Evolutionary conservation across 2,113 vertebrate species (phyloP).

Genomic region (Setophaga kirtlandii): DNA sequence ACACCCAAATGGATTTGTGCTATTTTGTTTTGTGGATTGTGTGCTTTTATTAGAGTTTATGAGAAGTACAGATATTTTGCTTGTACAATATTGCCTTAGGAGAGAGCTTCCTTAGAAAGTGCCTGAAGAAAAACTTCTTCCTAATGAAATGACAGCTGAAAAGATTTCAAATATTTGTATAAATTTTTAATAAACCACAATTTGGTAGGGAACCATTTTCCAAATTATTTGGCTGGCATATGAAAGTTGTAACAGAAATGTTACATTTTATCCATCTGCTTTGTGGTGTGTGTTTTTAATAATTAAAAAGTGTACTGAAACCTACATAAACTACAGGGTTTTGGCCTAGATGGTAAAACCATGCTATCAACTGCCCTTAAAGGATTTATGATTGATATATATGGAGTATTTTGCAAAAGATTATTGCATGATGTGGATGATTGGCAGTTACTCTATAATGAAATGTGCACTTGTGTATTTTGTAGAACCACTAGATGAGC

Average conservation of each 20-base stretch:
- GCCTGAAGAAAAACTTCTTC: not conserved
- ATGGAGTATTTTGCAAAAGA: not conserved
- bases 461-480: slow-evolving; percentile 2
- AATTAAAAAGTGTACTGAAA: not conserved
- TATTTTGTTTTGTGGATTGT: not conserved
- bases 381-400: not conserved
- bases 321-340: not conserved
- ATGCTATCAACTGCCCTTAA: not conserved
- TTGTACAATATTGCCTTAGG: not conserved
- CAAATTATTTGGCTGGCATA: not conserved
- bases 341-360: not conserved
- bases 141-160: not conserved
- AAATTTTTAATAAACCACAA: not conserved
- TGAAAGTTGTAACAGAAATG: not conserved
- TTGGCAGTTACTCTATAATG: not conserved
- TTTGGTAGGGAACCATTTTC: not conserved
- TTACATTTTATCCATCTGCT: not conserved
- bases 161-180: not conserved
- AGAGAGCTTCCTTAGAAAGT: not conserved
- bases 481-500: slow-evolving; percentile 80
- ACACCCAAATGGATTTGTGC: not conserved
- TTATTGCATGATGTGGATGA: not conserved
- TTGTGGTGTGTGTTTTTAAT: not conserved
- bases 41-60: not conserved
- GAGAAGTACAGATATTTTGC: not conserved